Base-by-base conservation (phyloP, 2,888 invertebrate species). In the Phragmatobia fuliginosa region DNA sequence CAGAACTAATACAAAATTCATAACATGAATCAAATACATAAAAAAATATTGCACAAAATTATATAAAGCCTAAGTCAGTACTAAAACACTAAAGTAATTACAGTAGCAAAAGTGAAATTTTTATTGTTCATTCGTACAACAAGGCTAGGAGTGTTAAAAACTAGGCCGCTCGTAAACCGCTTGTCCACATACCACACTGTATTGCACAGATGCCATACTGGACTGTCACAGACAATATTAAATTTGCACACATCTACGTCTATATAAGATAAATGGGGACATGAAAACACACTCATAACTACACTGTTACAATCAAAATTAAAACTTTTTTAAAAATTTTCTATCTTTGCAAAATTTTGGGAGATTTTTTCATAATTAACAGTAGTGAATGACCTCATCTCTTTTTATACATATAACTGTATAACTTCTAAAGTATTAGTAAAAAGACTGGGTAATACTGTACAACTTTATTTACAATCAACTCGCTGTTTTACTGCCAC, bases 401-500 rank as follows among this genome's bases (percentile, higher is more conserved):
- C n/a, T n/a, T n/a, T n/a, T n/a, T n/a, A n/a, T n/a, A n/a, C n/a
- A n/a, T n/a, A n/a, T n/a, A n/a, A n/a, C n/a, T n/a, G n/a, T n/a
- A n/a, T n/a, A n/a, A n/a, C n/a, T n/a, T n/a, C n/a, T n/a, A n/a
- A n/a, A n/a, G n/a, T n/a, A n/a, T n/a, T n/a, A n/a, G n/a, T n/a
- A n/a, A n/a, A n/a, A n/a, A n/a, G n/a, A n/a, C n/a, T n/a, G n/a
- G n/a, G n/a, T n/a, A n/a, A n/a, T n/a, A n/a, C n/a, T 92, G 83
- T 92, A 91, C 91, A 92, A 77, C 79, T 74, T 72, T 88, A 90
- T 90, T 83, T 90, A 90, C 90, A 88, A 90, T 90, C 90, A 83
- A 85, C 80, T 70, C 74, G 81, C 82, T 73, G 83, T 86, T 86
- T 86, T 74, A 80, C 88, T 87, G 89, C 85, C 89, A 89, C 86